phyloP scores from a whole-genome alignment of 2,888 invertebrate genomes.

The Hoplodrina ambigua region DNA sequence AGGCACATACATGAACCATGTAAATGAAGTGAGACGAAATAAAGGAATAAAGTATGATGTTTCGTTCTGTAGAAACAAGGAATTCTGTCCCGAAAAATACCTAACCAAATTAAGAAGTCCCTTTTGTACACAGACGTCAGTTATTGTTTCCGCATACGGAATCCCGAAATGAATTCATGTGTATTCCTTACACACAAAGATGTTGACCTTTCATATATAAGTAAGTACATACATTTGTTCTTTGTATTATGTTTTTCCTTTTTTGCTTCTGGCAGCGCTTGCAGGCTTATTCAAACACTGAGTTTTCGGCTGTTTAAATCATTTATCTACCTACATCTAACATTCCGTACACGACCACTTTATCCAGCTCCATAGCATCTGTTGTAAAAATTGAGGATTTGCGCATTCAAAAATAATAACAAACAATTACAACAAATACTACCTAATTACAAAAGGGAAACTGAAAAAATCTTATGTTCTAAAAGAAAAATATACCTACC shows the following conservation, averaged over 20 bases:
- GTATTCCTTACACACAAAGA: constrained; percentile 24
- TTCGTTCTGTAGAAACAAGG: constrained; percentile 7
- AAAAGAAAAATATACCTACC: neutral
- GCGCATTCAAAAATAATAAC: too few species aligned
- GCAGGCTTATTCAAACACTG: neutral
- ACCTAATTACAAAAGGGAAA: too few species aligned
- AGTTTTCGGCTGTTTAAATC: too few species aligned
- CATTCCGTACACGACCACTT: too few species aligned
- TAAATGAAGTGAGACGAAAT: constrained; percentile 2
- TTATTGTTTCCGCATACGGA: constrained; percentile 48
- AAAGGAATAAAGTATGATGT: constrained; percentile 26
- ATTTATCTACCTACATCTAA: too few species aligned
- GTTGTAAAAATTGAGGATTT: too few species aligned
- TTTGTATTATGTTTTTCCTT: neutral
- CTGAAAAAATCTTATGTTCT: neutral
- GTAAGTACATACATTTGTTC: neutral
- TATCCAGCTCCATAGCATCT: too few species aligned
- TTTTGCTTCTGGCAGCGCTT: neutral
- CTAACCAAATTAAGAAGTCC: constrained; percentile 45
- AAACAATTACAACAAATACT: too few species aligned
- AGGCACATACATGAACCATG: neutral
- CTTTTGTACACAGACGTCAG: constrained; percentile 41
- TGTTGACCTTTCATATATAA: constrained; percentile 1
- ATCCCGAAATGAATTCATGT: constrained; percentile 44
- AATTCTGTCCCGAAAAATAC: constrained; percentile 29